Base-by-base conservation (phyloP, 2,888 invertebrate genomes). In the Germaria angustata region DNA sequence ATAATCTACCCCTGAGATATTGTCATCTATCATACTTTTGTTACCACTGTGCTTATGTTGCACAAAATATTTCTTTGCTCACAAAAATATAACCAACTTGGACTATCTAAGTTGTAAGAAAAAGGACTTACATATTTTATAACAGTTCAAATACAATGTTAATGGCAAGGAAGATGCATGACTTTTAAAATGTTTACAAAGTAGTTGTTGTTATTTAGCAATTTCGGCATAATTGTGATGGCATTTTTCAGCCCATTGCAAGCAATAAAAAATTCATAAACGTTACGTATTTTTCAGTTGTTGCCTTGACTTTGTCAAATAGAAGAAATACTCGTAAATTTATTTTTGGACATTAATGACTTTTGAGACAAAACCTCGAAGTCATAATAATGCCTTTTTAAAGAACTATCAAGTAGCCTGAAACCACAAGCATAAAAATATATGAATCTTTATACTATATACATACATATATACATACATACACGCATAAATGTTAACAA, bases 291-390 rank as follows among this genome's bases (percentile, higher is more conserved):
- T 13, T 13, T 39, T 13, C 41, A 6, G 34, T 28, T 24, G 1
- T 44, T 17, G 49, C 11, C 32, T 57, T 72, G 41, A 53, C 51
- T 68, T 13, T 66, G 59, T 22, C 41, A 51, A 51, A 66, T 9
- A 80, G 59, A 53, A 34, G 17, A 53, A 32, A 65, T 71, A n/a
- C n/a, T n/a, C n/a, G n/a, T n/a, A 71, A 57, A 61, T 61, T 68
- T 28, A 36, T 51, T 73, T 66, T 32, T 32, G 49, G 66, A 79
- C 79, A 72, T 59, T 71, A 82, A 79, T 82, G 82, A 72, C 61
- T 82, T 82, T 72, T 71, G 41, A 76, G 75, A 41, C 59, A 76
- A 82, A 79, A 41, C 66, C 75, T 44, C 61, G 34, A 76, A 79
- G 44, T 79, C 75, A 76, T 82, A 79, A 76, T 66, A 71, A 71